Evolutionary conservation across 2,888 invertebrate genomes (phyloP).

Genomic region (Choreutis nemorana): DNA sequence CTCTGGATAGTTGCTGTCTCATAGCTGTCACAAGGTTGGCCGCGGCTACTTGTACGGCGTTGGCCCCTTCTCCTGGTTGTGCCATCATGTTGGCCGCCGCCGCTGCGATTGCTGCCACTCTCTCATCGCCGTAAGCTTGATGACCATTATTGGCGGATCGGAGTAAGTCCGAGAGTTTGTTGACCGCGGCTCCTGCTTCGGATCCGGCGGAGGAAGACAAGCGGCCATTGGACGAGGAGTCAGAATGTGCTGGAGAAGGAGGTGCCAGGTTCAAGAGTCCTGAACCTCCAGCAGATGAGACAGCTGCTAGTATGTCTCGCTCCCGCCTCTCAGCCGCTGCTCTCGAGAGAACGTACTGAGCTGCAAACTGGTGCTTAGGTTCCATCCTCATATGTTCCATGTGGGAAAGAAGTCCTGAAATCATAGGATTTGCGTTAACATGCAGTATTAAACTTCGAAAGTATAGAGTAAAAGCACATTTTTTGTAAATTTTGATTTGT

Average conservation of each 20-base stretch:
- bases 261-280: conserved; percentile 76
- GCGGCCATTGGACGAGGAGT: conserved; percentile 85
- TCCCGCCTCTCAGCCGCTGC: conserved; percentile 92
- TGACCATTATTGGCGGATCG: conserved; percentile 72
- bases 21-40: conserved; percentile 81
- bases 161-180: conserved; percentile 66
- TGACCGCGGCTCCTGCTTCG: conserved; percentile 72
- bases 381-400: conserved; percentile 98
- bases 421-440: conserved; percentile 8
- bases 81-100: conserved; percentile 69
- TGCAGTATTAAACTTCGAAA: neutral
- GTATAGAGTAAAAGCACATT: conserved; percentile 3
- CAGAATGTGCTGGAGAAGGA: conserved; percentile 86
- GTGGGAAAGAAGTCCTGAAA: conserved; percentile 86
- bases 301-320: conserved; percentile 78
- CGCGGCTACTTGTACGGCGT: conserved; percentile 76
- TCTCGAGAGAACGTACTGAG: conserved; percentile 89
- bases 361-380: conserved; percentile 94
- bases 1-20: conserved; percentile 66
- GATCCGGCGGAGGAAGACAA: conserved; percentile 83
- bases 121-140: conserved; percentile 70
- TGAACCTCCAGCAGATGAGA: conserved; percentile 70
- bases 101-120: conserved; percentile 77
- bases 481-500: too few relatives aligned
- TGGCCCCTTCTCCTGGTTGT: conserved; percentile 68